Conservation (phyloP, 2,113 vertebrate genomes). For the Willisornis vidua region DNA sequence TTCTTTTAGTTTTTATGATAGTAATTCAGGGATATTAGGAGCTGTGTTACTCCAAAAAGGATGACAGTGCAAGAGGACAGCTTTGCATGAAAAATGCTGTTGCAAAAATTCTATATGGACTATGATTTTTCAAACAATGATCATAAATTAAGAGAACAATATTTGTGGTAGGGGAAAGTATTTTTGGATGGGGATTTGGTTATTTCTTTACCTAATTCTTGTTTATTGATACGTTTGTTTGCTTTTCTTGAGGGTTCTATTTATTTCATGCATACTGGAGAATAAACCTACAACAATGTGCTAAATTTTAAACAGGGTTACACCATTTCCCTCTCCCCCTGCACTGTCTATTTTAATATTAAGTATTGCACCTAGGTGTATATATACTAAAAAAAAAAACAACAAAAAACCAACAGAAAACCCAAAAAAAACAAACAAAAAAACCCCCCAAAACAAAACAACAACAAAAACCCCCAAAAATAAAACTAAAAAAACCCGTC, state of each 20-base stretch:
- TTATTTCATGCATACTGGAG: not conserved
- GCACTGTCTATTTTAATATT: not conserved
- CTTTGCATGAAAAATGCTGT: not conserved
- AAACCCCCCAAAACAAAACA: no score
- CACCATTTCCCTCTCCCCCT: not conserved
- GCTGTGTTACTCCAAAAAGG: not conserved
- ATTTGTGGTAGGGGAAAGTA: not conserved
- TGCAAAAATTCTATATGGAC: not conserved
- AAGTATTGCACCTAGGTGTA: not conserved
- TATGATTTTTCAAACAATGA: constrained; percentile 15
- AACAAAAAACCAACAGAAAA: no score
- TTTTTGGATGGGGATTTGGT: not conserved
- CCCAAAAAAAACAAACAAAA: no score
- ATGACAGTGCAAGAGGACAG: not conserved
- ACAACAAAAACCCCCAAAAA: no score
- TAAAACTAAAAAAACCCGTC: not conserved
- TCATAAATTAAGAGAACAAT: not conserved
- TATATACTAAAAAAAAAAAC: not conserved
- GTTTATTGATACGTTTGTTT: not conserved
- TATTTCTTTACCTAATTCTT: not conserved
- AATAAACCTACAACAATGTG: not conserved
- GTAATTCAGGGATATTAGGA: constrained; percentile 31
- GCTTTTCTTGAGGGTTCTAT: not conserved
- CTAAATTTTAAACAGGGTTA: not conserved
- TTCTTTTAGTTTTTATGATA: constrained; percentile 31